phyloP scores from a whole-genome alignment of 1,140 invertebrate species.

The Drosophila auraria region DNA sequence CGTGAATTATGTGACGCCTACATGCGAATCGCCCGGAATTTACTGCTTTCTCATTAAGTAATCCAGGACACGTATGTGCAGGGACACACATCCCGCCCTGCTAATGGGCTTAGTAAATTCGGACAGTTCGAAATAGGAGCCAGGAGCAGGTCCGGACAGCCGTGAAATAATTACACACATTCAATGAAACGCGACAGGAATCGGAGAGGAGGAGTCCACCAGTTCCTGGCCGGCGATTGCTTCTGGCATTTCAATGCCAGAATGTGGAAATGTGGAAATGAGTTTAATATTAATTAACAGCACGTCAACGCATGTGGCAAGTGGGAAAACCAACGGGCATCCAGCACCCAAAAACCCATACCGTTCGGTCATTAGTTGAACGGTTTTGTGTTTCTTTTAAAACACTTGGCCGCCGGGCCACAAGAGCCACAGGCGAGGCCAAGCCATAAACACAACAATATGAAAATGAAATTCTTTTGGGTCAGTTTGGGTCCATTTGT shows the following conservation, averaged over 20 bases:
- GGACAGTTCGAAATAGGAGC: conserved; percentile 37
- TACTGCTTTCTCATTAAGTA: conserved; percentile 62
- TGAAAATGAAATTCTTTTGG: conserved; percentile 57
- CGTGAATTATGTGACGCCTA: conserved; percentile 67
- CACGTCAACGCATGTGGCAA: conserved; percentile 48
- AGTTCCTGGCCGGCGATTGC: conserved; percentile 23
- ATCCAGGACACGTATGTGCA: conserved; percentile 57
- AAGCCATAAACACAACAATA: conserved; percentile 58
- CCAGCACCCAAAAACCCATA: background rate
- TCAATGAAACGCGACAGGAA: conserved; percentile 72
- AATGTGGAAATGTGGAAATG: conserved; percentile 68
- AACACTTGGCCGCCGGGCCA: conserved; percentile 24
- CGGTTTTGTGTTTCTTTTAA: conserved; percentile 45
- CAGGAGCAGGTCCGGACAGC: conserved; percentile 25
- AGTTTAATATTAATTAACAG: conserved; percentile 80
- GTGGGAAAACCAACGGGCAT: conserved; percentile 11
- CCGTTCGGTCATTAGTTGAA: conserved; percentile 27
- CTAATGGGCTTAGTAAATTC: conserved; percentile 55
- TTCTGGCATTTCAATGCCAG: conserved; percentile 71
- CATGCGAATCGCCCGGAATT: conserved; percentile 58
- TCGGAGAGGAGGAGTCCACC: conserved; percentile 22
- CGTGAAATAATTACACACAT: conserved; percentile 79
- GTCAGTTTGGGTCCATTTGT: conserved; percentile 51
- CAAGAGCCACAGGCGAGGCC: conserved; percentile 7
- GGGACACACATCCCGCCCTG: background rate